Conservation (phyloP, 2,113 vertebrate genomes). For the Crocuta crocuta region DNA sequence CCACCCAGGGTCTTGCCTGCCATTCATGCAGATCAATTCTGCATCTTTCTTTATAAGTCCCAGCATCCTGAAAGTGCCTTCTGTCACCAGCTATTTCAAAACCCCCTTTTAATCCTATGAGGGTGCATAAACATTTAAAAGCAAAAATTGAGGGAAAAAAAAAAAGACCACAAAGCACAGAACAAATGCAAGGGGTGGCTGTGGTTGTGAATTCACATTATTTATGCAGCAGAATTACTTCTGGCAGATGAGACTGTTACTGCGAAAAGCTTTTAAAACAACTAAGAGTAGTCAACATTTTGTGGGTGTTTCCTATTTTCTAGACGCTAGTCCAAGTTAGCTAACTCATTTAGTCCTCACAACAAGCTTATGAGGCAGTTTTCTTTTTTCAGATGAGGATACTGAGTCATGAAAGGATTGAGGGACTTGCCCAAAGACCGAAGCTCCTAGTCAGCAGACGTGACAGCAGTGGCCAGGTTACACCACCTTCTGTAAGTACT, state of each 20-base stretch:
- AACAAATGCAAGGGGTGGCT: background rate
- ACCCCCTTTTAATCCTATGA: background rate
- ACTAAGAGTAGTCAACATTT: background rate
- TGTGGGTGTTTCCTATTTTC: background rate
- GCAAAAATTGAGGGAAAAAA: background rate
- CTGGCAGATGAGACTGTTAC: background rate
- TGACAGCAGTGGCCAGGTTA: slow-evolving; percentile 2
- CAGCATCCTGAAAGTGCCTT: background rate
- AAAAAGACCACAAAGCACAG: background rate
- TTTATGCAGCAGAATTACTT: background rate
- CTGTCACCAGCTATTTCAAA: slow-evolving; percentile 8
- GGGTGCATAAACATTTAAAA: background rate
- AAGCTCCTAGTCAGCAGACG: slow-evolving; percentile 41
- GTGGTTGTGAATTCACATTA: background rate
- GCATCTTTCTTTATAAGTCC: background rate
- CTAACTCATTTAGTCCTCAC: background rate
- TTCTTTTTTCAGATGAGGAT: slow-evolving; percentile 2
- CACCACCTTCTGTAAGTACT: background rate
- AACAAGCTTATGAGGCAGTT: background rate
- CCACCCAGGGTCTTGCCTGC: background rate
- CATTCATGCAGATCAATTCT: background rate
- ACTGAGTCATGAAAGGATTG: slow-evolving; percentile 17
- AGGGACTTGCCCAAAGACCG: slow-evolving; percentile 26
- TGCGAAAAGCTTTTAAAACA: background rate
- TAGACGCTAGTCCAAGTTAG: background rate